phyloP scores from a whole-genome alignment of 2,113 vertebrate species.

The Lucifuga dentata region DNA sequence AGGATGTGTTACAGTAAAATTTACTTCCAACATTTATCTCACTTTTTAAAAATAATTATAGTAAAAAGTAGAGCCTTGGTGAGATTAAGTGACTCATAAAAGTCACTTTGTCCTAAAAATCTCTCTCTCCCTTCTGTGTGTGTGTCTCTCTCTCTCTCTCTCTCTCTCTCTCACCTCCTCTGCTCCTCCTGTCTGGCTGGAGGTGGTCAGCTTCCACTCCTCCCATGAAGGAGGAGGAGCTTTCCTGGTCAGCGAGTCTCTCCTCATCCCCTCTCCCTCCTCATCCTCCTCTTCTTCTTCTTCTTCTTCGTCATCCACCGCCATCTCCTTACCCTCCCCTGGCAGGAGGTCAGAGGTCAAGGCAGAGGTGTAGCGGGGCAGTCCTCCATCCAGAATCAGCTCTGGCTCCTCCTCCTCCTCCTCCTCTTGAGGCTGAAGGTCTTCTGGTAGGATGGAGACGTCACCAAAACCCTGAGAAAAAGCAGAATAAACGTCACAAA shows the following conservation, averaged over 20 bases:
- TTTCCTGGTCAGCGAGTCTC: conserved; percentile 32
- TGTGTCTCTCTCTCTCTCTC: too few relatives aligned
- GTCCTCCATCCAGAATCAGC: conserved; percentile 83
- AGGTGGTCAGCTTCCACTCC: conserved; percentile 57
- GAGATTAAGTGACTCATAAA: too few relatives aligned
- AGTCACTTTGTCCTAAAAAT: too few relatives aligned
- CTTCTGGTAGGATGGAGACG: conserved; percentile 39
- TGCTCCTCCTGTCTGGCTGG: neutral
- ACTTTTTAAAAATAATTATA: too few relatives aligned
- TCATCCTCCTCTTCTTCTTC: conserved; percentile 60
- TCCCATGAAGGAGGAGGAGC: conserved; percentile 65
- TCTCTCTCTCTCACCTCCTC: conserved; percentile 49
- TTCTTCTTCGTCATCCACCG: conserved; percentile 86
- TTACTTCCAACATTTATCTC: too few relatives aligned
- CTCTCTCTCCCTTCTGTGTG: too few relatives aligned
- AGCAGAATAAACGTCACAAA: too few relatives aligned
- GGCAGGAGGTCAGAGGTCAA: conserved; percentile 42
- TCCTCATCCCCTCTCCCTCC: conserved; percentile 5
- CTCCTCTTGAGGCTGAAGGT: conserved; percentile 74
- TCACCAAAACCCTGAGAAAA: conserved; percentile 57
- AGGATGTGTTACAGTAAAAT: too few relatives aligned
- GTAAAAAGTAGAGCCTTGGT: too few relatives aligned
- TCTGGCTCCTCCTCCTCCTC: conserved; percentile 82
- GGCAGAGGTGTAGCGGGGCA: conserved; percentile 73
- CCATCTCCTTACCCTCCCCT: conserved; percentile 82